A percentile compares a stretch with the other conserved stretches of the same genome.
These are phyloP conservation scores for Stichopus horrens DNA, from an alignment of 53 echinoderm and acorn worm genomes.

Conservation along the genomic window DNA sequence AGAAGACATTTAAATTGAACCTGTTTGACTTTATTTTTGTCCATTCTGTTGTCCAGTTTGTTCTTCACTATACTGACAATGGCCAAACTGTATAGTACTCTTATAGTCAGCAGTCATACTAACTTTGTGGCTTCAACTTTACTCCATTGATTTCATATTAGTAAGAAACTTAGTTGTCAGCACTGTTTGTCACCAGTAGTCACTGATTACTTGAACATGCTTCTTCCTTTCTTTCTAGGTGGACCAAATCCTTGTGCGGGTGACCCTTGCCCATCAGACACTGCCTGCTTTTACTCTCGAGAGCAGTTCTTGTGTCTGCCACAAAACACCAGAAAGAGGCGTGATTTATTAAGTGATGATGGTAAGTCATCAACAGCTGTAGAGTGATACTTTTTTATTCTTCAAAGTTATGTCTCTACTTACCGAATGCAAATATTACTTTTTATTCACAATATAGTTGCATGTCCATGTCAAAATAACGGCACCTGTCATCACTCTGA, in stretches of 20 bases:
- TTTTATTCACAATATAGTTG: neutral
- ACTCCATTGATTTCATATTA: too few species aligned
- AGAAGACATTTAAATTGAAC: too few species aligned
- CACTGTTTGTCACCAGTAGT: too few species aligned
- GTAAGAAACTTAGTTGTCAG: too few species aligned
- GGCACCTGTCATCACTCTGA: constrained; percentile 47
- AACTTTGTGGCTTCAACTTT: too few species aligned
- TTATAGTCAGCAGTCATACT: too few species aligned
- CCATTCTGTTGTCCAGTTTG: too few species aligned
- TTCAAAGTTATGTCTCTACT: neutral
- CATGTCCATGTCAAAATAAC: constrained; percentile 56
- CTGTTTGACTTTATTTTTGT: too few species aligned
- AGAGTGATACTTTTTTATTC: neutral
- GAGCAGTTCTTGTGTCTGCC: constrained; percentile 31
- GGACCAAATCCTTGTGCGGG: constrained; percentile 59
- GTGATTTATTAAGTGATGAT: constrained; percentile 22
- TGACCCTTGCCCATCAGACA: constrained; percentile 43
- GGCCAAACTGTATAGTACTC: too few species aligned
- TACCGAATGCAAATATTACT: too few species aligned
- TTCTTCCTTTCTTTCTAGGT: constrained; percentile 11
- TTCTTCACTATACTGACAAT: too few species aligned
- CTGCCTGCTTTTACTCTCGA: constrained; percentile 51
- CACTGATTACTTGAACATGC: neutral
- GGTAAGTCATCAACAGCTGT: neutral
- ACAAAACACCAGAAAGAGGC: neutral